phyloP scores from a whole-genome alignment of 2,888 invertebrate species.

The Notodromas monacha region DNA sequence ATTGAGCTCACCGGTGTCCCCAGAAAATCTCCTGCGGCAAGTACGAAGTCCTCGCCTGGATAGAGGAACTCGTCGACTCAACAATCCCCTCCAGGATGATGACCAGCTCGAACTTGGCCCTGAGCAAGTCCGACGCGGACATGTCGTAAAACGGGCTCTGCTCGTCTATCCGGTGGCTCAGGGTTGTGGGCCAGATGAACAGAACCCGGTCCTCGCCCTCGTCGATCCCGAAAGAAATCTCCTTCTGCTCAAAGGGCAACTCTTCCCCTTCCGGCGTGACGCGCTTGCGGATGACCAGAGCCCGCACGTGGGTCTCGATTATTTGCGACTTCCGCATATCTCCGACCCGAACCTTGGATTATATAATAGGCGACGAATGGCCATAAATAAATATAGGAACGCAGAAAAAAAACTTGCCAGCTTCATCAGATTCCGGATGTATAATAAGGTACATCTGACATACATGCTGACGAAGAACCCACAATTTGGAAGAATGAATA shows the following conservation, averaged over 20 bases:
- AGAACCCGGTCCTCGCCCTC: constrained; percentile 59
- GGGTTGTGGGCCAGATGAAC: constrained; percentile 82
- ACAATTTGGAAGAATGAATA: no score
- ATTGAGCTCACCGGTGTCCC: no score
- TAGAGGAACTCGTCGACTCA: constrained; percentile 53
- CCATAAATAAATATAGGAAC: no score
- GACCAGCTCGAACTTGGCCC: constrained; percentile 19
- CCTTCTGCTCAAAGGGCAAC: constrained; percentile 28
- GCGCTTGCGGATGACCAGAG: constrained; percentile 44
- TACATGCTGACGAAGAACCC: no score
- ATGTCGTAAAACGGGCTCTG: constrained; percentile 55
- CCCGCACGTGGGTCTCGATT: constrained; percentile 56
- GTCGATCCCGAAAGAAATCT: constrained; percentile 27
- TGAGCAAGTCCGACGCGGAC: constrained; percentile 51
- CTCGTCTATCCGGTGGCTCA: constrained; percentile 57
- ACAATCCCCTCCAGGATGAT: constrained; percentile 53
- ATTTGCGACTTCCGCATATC: constrained; percentile 72
- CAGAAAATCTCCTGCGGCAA: constrained; percentile 1
- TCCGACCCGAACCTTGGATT: constrained; percentile 67
- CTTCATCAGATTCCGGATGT: no score
- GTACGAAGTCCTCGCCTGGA: constrained; percentile 24
- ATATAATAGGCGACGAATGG: no score
- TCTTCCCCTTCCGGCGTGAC: constrained; percentile 47
- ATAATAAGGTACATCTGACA: no score
- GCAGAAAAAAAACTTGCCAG: no score